Base-by-base conservation (phyloP, 2,797 vertebrate genomes). In the Micropoecilia bifurca region DNA sequence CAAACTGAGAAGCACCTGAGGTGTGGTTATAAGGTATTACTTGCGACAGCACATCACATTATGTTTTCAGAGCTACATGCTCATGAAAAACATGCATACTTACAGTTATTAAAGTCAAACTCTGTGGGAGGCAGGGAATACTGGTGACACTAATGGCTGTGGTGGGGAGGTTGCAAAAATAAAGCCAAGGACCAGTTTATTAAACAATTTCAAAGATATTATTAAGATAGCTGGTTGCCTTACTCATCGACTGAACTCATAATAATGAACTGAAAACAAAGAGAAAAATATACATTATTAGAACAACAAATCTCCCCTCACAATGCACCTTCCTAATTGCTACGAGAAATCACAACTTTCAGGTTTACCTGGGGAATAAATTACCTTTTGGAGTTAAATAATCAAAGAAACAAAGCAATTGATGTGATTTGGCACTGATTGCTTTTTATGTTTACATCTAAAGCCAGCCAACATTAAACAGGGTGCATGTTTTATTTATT, bases 171-270 rank as follows among this genome's bases (percentile, higher is more conserved):
- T 72, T 59, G 43, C 57, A 82, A 83, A 88, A 86, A 89, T 77
- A 88, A 87, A 85, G 84, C 73, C 68, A 88, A 80, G 86, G 79
- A 76, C 71, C 77, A 69, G 75, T 85, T 83, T 82, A 84, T 83
- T 75, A 83, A 86, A 82, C 75, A 63, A 88, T 87, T 90, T 90
- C 78, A 77, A 59, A 85, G 82, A 86, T 88, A 89, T 86, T 89
- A 78, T 79, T 72, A 75, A 78, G 80, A 71, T 53, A 0, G 63
- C 18, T 30, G 82, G 84, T 85, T 84, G 81, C 75, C 78, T 89
- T 81, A 77, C 78, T 87, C 77, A 78, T 80, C 71, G 81, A 30
- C 76, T 80, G 48, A 88, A 69, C 68, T 50, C 48, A 71, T 89
- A 87, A 89, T 89, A 83, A 89, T 86, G 69, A 33, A 82, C 78